A percentile compares a stretch with the other conserved stretches of the same genome.
Conservation (phyloP, 2,888 invertebrate species). For the Chaetogeoica ovagalla region DNA sequence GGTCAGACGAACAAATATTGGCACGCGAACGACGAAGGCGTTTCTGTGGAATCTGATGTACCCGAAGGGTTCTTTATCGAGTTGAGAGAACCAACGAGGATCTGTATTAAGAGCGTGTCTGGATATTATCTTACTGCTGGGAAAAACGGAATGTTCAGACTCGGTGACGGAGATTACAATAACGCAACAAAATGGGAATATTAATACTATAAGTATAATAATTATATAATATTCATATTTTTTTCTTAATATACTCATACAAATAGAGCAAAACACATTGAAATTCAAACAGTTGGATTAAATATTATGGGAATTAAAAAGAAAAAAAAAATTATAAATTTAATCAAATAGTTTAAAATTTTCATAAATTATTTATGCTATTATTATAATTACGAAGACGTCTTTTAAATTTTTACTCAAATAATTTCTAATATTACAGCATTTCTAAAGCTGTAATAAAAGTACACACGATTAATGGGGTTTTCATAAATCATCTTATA, state of each 20-base stretch:
- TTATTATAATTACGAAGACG: background rate
- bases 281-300: constrained; percentile 19
- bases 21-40: constrained; percentile 85
- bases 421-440: background rate
- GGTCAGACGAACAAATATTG: constrained; percentile 93
- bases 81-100: constrained; percentile 87
- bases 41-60: constrained; percentile 81
- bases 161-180: constrained; percentile 76
- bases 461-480: background rate
- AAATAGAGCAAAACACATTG: constrained; percentile 8
- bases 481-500: background rate
- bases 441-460: background rate
- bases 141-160: constrained; percentile 88
- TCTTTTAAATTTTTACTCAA: background rate
- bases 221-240: constrained; percentile 46
- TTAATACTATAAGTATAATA: constrained; percentile 61
- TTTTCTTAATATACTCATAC: background rate
- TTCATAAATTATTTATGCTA: background rate
- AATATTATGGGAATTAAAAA: constrained; percentile 3
- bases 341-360: too few relatives aligned
- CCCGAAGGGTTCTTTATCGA: constrained; percentile 89
- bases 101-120: constrained; percentile 78
- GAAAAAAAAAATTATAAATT: background rate
- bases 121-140: constrained; percentile 83
- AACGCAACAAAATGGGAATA: constrained; percentile 93